Base-by-base conservation (phyloP, 2,797 vertebrate species). In the Aeoliscus strigatus region DNA sequence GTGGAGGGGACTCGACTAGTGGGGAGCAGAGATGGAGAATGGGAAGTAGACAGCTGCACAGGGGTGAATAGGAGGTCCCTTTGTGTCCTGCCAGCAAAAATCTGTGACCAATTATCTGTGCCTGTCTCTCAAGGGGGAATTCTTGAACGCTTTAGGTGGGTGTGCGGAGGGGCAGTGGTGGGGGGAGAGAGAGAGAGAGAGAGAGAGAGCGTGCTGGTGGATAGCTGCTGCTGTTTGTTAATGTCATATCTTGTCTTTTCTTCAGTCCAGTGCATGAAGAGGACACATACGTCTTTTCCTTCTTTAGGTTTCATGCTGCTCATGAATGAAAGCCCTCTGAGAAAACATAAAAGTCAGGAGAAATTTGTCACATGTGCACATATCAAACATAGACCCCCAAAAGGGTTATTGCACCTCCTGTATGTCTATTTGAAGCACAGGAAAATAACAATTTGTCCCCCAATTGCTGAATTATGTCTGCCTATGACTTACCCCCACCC, bases 51-150 rank as follows among this genome's bases (percentile, higher is more conserved):
- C 87, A 88, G 86, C 87, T 89, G 87, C 70, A 31, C 58, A 51
- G 51, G 71, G 78, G 66, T 84, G 83, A 86, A 90, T 88, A 90
- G 83, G 83, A 83, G 80, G 79, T 86, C 73, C 76, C 77, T 87
- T 89, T 89, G 87, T 90, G 77, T 82, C 73, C 77, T 72, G 73
- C 80, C 75, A 83, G 78, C 73, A 86, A 68, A 88, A 89, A 89
- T 88, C 82, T 90, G 89, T 81, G 82, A 87, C 84, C 86, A 88
- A 89, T 90, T 89, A 89, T 89, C 79, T 86, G 63, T 82, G 83
- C 86, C 84, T 83, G 79, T 84, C 70, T 82, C 72, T 79, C 70
- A 80, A 81, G 68, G 77, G 61, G 79, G 55, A 82, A 77, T 82
- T 85, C 66, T 80, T 65, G 44, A 67, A 73, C 67, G 62, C 54